These are phyloP conservation scores for Cichlasoma orientale DNA, from an alignment of 2,797 vertebrate species.

Conservation along the genomic window DNA sequence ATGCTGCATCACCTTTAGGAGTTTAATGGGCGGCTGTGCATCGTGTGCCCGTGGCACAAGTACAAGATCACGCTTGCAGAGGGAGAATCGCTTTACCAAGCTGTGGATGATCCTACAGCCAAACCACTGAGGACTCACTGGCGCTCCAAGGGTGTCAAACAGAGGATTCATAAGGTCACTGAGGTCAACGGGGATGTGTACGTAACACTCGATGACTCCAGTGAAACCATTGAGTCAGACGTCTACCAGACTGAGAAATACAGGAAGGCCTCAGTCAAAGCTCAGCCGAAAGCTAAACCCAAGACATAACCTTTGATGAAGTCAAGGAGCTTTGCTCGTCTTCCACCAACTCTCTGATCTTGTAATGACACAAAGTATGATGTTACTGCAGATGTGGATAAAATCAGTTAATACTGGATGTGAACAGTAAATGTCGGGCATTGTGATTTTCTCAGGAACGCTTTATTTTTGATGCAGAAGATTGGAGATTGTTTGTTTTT, in stretches of 20 bases:
- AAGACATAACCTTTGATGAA: constrained; percentile 21
- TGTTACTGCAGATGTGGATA: not conserved
- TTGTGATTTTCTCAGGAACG: not conserved
- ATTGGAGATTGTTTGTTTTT: not conserved
- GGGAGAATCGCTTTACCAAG: constrained; percentile 91
- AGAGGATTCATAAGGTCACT: constrained; percentile 88
- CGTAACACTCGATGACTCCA: constrained; percentile 83
- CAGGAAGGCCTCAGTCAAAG: constrained; percentile 50
- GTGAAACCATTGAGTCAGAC: constrained; percentile 85
- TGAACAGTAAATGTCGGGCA: not conserved
- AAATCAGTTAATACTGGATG: not conserved
- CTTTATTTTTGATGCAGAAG: not conserved
- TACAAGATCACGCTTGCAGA: constrained; percentile 92
- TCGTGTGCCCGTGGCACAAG: constrained; percentile 96
- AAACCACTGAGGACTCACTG: constrained; percentile 83
- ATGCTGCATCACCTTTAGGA: constrained; percentile 77
- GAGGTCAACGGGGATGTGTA: constrained; percentile 84
- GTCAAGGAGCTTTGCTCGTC: not conserved
- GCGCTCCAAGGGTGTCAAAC: constrained; percentile 92
- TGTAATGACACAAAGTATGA: not conserved
- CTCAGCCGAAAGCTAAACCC: constrained; percentile 8
- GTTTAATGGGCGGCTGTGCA: constrained; percentile 85
- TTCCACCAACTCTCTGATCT: not conserved
- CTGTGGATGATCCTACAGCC: constrained; percentile 83
- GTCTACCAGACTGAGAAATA: constrained; percentile 86